These are phyloP conservation scores for Blera fallax DNA, from an alignment of 2,888 invertebrate genomes.

Conservation along the genomic window DNA sequence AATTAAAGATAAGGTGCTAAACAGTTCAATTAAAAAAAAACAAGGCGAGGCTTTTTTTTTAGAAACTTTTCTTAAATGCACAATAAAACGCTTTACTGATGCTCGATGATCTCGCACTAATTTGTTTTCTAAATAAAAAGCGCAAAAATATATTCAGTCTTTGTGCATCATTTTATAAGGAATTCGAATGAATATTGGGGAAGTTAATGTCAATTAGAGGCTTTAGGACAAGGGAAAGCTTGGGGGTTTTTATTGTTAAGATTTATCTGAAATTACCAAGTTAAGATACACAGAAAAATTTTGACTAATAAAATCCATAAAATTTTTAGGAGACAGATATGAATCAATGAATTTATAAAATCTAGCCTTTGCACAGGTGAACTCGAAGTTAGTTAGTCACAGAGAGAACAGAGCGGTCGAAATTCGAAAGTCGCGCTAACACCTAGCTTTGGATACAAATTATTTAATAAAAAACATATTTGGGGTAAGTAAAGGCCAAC, in stretches of 20 bases:
- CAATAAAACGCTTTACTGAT: background rate
- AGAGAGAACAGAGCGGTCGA: too few species aligned
- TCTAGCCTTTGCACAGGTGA: background rate
- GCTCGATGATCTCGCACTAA: background rate
- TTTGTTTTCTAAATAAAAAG: background rate
- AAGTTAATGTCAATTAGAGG: background rate
- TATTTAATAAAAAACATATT: too few species aligned
- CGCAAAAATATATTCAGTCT: background rate
- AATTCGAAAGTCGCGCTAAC: too few species aligned
- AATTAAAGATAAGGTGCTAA: conserved; percentile 9
- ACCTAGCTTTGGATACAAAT: too few species aligned
- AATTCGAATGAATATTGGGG: background rate
- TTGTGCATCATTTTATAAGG: background rate
- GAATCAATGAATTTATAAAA: background rate
- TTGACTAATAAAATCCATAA: background rate
- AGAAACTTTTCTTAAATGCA: background rate
- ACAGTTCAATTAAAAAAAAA: conserved; percentile 3
- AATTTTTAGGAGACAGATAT: background rate
- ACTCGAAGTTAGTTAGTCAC: background rate
- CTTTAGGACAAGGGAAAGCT: background rate
- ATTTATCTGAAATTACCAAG: background rate
- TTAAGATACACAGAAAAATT: background rate
- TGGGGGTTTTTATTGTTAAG: background rate
- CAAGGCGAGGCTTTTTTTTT: conserved; percentile 2
- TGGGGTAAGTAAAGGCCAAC: too few species aligned